Conservation (phyloP, 2,797 vertebrate species). For the Mormyrus hasselquistii region DNA sequence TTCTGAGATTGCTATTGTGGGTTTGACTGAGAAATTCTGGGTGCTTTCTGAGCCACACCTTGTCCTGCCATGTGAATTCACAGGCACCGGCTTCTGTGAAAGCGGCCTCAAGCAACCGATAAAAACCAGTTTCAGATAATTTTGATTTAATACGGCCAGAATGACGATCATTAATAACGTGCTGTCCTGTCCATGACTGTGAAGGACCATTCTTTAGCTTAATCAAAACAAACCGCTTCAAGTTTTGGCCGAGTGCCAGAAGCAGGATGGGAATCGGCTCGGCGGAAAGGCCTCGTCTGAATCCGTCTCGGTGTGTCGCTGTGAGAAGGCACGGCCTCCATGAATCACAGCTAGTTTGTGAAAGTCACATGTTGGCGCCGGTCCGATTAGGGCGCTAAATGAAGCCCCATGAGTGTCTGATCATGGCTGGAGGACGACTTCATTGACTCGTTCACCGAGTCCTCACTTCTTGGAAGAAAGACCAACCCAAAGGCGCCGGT, state of each 20-base stretch:
- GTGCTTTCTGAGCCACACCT: background rate
- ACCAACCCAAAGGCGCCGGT: background rate
- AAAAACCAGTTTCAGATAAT: background rate
- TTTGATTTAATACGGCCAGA: background rate
- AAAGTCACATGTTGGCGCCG: slow-evolving; percentile 17
- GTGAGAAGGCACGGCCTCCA: background rate
- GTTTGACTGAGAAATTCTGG: background rate
- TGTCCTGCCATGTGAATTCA: background rate
- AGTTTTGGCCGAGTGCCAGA: slow-evolving; percentile 17
- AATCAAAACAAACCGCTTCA: slow-evolving; percentile 33
- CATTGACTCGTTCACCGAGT: slow-evolving; percentile 19
- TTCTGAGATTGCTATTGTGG: background rate
- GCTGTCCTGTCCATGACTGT: background rate
- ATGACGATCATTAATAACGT: slow-evolving; percentile 7
- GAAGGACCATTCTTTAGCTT: slow-evolving; percentile 29
- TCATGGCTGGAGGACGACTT: slow-evolving; percentile 18
- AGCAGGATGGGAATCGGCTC: slow-evolving; percentile 21
- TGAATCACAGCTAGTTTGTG: slow-evolving; percentile 20
- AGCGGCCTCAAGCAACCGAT: background rate
- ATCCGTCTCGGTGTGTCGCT: slow-evolving; percentile 32
- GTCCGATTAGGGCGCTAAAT: slow-evolving; percentile 34
- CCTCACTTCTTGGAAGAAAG: background rate
- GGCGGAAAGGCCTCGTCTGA: slow-evolving; percentile 34
- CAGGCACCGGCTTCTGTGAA: background rate
- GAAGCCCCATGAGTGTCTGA: slow-evolving; percentile 28